Base-by-base conservation (phyloP, 1,140 invertebrate genomes). In the Lepidotrigona ventralis region DNA sequence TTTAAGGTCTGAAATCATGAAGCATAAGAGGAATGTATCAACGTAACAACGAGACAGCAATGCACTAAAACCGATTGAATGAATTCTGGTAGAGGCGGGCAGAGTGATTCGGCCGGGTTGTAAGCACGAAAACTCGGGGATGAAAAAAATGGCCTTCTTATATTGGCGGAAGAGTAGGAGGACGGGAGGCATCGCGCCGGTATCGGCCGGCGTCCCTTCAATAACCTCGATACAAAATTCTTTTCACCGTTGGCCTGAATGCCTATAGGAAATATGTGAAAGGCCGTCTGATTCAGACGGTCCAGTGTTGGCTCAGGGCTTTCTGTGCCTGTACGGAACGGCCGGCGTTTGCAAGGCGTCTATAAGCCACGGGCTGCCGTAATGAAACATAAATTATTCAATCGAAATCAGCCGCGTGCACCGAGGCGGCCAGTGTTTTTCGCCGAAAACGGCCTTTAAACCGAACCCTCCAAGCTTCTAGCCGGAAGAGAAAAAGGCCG, bases 341-440 rank as follows among this genome's bases (percentile, higher is more conserved):
- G 74, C 60, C 73, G 87, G 88, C 92, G 92, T 91, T 94, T 92
- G 92, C 92, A 92, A 93, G 91, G 92, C 90, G 91, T 92, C 92
- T 92, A 93, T 93, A 93, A 93, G 92, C 93, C 88, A 89, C 82
- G 88, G 90, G 63, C 79, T 79, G 56, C 83, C 82, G 92, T 93
- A 94, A 94, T 94, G 93, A 94, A 94, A 94, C 92, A 94, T 94
- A 93, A 94, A 94, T 94, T 94, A 94, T 94, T 93, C 93, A 94
- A 94, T 93, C 91, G 93, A 93, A 94, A 94, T 93, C 92, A 93
- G 91, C 92, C 93, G 90, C 88, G 74, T 77, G 85, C 86, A 80
- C 79, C 80, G 75, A 66, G 81, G 78, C 88, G 85, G 74, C 78
- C 77, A 89, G 83, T 80, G 82, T 84, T 87, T 75, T 87, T 87